Conservation (phyloP, 2,797 vertebrate genomes). For the Heterohyrax brucei region DNA sequence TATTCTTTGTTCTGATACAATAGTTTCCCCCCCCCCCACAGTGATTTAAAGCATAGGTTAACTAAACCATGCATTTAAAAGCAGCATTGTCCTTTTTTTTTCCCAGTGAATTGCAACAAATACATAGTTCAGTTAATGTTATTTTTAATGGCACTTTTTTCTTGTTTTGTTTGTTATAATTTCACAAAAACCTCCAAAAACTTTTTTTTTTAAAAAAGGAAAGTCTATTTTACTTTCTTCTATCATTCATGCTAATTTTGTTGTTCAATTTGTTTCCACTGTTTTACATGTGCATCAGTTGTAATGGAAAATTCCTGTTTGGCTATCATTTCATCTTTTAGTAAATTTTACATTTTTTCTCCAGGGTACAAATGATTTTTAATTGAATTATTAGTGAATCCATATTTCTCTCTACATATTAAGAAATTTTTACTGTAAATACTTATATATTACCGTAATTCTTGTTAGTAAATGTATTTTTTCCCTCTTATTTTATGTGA, state of each 20-base stretch:
- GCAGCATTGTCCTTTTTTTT: constrained; percentile 57
- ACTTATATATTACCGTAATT: constrained; percentile 28
- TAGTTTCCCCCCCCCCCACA: neutral
- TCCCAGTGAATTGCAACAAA: constrained; percentile 5
- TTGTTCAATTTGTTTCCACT: constrained; percentile 18
- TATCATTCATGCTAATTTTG: neutral
- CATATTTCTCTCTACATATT: neutral
- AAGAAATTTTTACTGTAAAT: neutral
- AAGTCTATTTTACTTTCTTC: constrained; percentile 41
- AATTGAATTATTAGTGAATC: neutral
- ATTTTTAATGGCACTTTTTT: constrained; percentile 16
- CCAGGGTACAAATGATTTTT: neutral
- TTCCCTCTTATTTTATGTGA: neutral
- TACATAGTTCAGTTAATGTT: neutral
- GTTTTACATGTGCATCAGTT: neutral
- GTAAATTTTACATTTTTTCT: constrained; percentile 47
- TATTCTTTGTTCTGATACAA: constrained; percentile 53
- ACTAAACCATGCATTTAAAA: constrained; percentile 22
- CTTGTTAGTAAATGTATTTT: constrained; percentile 33
- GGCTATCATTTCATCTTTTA: constrained; percentile 15
- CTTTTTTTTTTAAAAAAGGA: constrained; percentile 40
- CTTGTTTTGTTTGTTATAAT: neutral
- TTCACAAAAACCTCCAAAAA: neutral
- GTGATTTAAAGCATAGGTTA: constrained; percentile 59
- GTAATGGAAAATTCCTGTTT: constrained; percentile 17